A percentile compares a stretch with the other conserved stretches of the same genome.
Evolutionary conservation across 23 tunicate species (phyloP).

Genomic region (Halocynthia aurantium): DNA sequence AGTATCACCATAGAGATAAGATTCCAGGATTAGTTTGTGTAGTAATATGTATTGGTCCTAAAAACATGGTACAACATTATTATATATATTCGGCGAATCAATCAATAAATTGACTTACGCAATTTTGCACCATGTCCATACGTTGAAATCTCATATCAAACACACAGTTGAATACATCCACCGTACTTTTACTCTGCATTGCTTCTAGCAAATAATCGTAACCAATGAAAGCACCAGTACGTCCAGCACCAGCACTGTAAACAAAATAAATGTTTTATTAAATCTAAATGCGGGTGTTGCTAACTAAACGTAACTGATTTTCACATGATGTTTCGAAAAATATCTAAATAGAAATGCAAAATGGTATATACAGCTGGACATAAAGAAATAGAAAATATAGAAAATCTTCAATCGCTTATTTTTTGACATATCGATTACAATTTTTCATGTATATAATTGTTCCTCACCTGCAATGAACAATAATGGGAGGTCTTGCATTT

Average conservation of each 20-base stretch:
- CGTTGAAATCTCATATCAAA: conserved; percentile 23
- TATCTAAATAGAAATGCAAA: too few relatives aligned
- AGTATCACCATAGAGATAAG: conserved; percentile 28
- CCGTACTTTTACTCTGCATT: not conserved
- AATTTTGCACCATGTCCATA: conserved; percentile 28
- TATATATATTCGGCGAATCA: not conserved
- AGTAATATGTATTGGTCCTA: conserved; percentile 47
- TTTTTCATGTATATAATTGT: too few relatives aligned
- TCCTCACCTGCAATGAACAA: conserved; percentile 48
- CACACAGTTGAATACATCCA: conserved; percentile 28
- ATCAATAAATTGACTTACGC: not conserved
- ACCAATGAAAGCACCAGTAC: conserved; percentile 39
- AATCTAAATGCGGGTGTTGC: too few relatives aligned
- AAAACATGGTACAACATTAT: not conserved
- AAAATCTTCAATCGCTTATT: too few relatives aligned
- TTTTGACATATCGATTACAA: too few relatives aligned
- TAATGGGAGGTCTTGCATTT: conserved; percentile 7
- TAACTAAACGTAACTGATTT: too few relatives aligned
- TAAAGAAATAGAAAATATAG: too few relatives aligned
- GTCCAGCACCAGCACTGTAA: conserved; percentile 39
- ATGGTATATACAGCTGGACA: too few relatives aligned
- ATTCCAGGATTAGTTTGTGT: conserved; percentile 41
- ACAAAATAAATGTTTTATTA: not conserved
- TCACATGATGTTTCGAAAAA: too few relatives aligned
- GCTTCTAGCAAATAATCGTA: conserved; percentile 19